Evolutionary conservation across 2,113 vertebrate genomes (phyloP), one percentile per base, ranked within the genome.

Genomic region (Rissa tridactyla): DNA sequence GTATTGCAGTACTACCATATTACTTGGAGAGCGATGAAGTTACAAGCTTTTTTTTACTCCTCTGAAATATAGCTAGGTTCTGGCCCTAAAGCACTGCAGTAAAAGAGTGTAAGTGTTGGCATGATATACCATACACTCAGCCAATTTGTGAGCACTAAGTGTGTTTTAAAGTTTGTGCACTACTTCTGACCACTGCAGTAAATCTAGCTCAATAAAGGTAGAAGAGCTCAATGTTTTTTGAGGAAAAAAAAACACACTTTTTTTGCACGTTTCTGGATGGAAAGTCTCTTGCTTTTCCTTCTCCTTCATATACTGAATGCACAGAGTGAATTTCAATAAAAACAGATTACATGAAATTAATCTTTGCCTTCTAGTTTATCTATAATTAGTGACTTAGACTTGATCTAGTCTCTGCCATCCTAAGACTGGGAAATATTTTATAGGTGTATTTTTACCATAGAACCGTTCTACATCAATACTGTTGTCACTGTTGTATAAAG

Each of bases 101-200:
- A 54, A 90, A 96, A 57, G 58, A 44, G 36, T 29, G 29, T 16
- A 65, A 83, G 30, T n/a, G 25, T 23, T 94, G 82, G 51, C 18
- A 15, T 26, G 70, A 58, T 49, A n/a, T 18, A 64, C 66, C n/a
- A 36, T 18, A 14, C 27, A 34, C 70, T 52, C 82, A 64, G 55
- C 18, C 88, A 85, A 15, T 54, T 73, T 96, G 87, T 70, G 91
- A 90, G 34, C 65, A 76, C 60, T 81, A 47, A 73, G 57, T n/a
- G 64, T 82, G 44, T 30, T 84, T 87, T 76, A 27, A 87, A 82
- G 42, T 57, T n/a, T 84, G 72, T 79, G 38, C 51, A 51, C 18
- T 79, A 19, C 36, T 88, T 42, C n/a, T 83, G 51, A 75, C 66
- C 64, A 60, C 2, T 44, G 61, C 52, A 75, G 52, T 81, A 84